Conservation (phyloP, 2,113 vertebrate species). For the Megaptera novaeangliae region DNA sequence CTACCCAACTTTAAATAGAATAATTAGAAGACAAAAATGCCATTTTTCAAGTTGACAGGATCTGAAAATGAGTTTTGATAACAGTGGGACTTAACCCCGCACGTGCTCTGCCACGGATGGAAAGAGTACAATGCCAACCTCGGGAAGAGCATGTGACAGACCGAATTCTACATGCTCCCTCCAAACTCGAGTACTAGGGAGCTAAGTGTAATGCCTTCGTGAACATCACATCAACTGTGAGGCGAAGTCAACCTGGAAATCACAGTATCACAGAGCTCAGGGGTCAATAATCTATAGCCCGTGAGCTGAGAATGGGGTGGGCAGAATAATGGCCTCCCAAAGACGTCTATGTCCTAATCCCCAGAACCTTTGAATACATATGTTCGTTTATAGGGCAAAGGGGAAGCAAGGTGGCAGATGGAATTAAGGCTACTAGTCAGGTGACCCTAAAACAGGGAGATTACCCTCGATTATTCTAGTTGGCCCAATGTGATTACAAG, state of each 20-base stretch:
- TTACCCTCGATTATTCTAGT: background rate
- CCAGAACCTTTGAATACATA: background rate
- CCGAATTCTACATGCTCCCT: background rate
- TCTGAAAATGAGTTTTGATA: background rate
- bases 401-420: background rate
- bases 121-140: background rate
- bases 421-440: background rate
- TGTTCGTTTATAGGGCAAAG: background rate
- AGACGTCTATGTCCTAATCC: background rate
- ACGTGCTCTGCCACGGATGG: background rate
- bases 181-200: background rate
- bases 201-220: background rate
- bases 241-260: background rate
- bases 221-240: background rate
- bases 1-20: background rate
- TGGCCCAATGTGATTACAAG: background rate
- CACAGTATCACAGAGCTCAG: background rate
- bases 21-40: constrained; percentile 12
- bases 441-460: background rate
- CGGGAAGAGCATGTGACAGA: background rate
- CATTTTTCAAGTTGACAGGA: background rate
- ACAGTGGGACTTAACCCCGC: background rate
- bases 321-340: background rate
- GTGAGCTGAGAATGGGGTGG: background rate
- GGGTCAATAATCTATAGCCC: background rate